Percentiles rank a stretch among this genome's conserved stretches.
Evolutionary conservation across 2,888 invertebrate genomes (phyloP).

Genomic region (Trichacis sp.): DNA sequence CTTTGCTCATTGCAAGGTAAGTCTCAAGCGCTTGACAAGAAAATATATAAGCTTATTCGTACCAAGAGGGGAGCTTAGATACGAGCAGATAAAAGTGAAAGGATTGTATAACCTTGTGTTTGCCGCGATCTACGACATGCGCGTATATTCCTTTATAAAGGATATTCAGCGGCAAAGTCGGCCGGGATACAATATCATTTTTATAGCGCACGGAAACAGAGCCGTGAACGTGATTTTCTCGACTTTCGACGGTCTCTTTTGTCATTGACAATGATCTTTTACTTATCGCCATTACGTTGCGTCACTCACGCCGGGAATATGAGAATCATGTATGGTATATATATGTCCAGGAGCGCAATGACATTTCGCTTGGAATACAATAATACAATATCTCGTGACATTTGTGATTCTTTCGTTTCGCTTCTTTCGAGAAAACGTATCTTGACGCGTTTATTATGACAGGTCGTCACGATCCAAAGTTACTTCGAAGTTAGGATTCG

Average conservation of each 20-base stretch:
- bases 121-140: conserved; percentile 21
- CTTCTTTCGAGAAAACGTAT: too few species aligned
- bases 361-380: too few species aligned
- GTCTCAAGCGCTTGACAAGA: conserved; percentile 49
- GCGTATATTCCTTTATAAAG: conserved; percentile 16
- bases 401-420: too few species aligned
- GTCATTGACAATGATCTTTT: conserved; percentile 17
- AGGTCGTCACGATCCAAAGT: too few species aligned
- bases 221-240: neutral
- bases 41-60: conserved; percentile 58
- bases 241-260: conserved; percentile 2
- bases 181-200: conserved; percentile 7
- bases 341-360: too few species aligned
- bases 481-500: too few species aligned
- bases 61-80: conserved; percentile 44
- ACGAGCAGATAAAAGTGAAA: conserved; percentile 64
- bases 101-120: conserved; percentile 63
- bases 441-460: too few species aligned
- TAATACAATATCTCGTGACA: too few species aligned
- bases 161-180: neutral
- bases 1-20: conserved; percentile 60
- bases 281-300: neutral
- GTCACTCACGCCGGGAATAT: neutral
- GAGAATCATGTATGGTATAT: neutral
- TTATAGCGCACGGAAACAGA: neutral